Evolutionary conservation across 2,113 vertebrate genomes (phyloP).

Genomic region (Larimichthys crocea): DNA sequence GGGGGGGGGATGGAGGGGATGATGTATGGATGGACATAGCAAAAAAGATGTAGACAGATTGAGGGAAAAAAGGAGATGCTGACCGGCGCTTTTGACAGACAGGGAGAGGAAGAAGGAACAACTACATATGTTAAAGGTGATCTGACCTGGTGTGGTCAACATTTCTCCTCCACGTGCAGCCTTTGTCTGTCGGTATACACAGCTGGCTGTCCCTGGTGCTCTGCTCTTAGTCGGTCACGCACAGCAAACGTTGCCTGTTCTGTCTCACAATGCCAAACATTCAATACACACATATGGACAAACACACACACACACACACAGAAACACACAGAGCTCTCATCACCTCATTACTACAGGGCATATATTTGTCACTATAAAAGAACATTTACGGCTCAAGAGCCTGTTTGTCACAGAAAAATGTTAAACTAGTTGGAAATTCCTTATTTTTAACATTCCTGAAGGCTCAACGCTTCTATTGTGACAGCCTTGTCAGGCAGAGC

Average conservation of each 20-base stretch:
- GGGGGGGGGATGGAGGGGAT: conserved; percentile 3
- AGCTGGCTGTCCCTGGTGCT: conserved; percentile 53
- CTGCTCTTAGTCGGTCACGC: conserved; percentile 62
- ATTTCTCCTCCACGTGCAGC: conserved; percentile 23
- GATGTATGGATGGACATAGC: conserved; percentile 26
- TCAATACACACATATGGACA: conserved; percentile 25
- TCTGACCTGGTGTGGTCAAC: conserved; percentile 52
- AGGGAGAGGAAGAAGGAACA: conserved; percentile 8
- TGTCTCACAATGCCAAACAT: conserved; percentile 46
- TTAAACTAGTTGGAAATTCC: conserved; percentile 27
- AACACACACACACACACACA: conserved; percentile 34
- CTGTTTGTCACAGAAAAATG: conserved; percentile 39
- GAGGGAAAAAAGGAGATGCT: conserved; percentile 12
- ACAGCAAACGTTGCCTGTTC: conserved; percentile 59
- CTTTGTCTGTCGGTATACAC: conserved; percentile 60
- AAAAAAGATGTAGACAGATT: conserved; percentile 25
- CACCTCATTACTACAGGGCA: conserved; percentile 14
- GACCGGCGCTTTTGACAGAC: conserved; percentile 23
- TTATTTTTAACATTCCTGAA: conserved; percentile 56
- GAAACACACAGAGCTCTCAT: conserved; percentile 11
- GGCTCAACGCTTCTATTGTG: conserved; percentile 28
- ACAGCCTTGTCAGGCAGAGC: neutral
- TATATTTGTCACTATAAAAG: conserved; percentile 47
- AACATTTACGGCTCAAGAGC: conserved; percentile 33
- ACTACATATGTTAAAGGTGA: conserved; percentile 19